Percentiles rank a stretch among this genome's conserved stretches.
phyloP scores from a whole-genome alignment of 2,113 vertebrate species.

The Leptobrachium ailaonicum region DNA sequence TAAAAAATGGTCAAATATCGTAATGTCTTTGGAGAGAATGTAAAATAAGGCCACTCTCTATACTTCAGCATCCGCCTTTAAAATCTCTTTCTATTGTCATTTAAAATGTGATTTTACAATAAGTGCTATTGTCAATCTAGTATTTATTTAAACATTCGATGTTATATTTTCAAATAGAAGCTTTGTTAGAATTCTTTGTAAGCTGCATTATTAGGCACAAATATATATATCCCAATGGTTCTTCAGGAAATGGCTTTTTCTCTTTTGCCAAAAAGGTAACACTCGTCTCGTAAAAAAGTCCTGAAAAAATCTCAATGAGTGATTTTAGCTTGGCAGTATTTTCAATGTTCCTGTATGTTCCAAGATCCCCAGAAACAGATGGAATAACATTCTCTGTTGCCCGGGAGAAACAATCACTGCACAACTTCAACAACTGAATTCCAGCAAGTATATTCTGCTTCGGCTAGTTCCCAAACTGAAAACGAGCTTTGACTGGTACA shows the following conservation, averaged over 20 bases:
- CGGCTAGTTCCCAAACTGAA: conserved; percentile 28
- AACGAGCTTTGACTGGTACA: conserved; percentile 15
- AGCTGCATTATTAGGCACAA: not conserved
- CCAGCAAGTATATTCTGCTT: conserved; percentile 17
- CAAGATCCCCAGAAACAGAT: conserved; percentile 37
- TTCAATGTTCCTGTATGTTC: conserved; percentile 14
- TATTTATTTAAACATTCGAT: no score
- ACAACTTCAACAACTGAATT: conserved; percentile 38
- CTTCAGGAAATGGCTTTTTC: not conserved
- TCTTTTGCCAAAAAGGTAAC: not conserved
- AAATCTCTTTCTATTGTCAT: no score
- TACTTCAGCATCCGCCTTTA: no score
- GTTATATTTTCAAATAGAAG: not conserved
- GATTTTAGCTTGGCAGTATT: conserved; percentile 26
- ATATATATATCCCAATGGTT: not conserved
- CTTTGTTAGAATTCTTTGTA: not conserved
- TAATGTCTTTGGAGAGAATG: no score
- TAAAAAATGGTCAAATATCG: no score
- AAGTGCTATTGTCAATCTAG: no score
- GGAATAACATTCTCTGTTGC: conserved; percentile 44
- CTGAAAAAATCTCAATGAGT: conserved; percentile 32
- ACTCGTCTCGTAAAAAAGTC: not conserved
- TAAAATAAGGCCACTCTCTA: no score
- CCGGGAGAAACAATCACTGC: conserved; percentile 35
- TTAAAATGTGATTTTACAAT: no score